Base-by-base conservation (phyloP, 2,113 vertebrate species). In the Triplophysa dalaica region DNA sequence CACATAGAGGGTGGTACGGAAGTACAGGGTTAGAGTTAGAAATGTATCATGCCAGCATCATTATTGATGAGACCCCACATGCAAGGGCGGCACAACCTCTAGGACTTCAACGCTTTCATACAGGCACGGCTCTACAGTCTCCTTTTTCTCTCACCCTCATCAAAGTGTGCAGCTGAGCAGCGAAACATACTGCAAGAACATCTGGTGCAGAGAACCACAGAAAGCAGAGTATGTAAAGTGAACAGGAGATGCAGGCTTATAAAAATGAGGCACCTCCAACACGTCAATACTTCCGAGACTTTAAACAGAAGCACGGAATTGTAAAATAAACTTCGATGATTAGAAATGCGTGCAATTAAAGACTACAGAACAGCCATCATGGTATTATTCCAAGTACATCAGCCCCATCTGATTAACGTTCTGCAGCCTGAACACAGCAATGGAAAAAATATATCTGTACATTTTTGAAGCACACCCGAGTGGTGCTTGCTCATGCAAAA, bases 171-270 rank as follows among this genome's bases (percentile, higher is more conserved):
- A 80, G 50, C 33, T 21, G 78, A 62, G 78, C 74, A 77, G 62
- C 22, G 26, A 78, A 50, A 50, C 78, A 72, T 52, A 75, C 82
- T 77, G 78, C 69, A 66, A 45, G 80, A 77, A 79, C 78, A 81
- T 80, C 75, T 84, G 82, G 78, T 79, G 62, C 52, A 66, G 78
- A 61, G n/a, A 62, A 52, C 74, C 48, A 80, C 68, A 80, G 74
- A 75, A 70, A 21, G 52, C 54, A n/a, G 74, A 65, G 66, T 62
- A 41, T 8, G 22, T 48, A 75, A 63, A 48, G 58, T 8, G 72
- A 63, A 48, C 72, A 75, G 72, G 58, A 63, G 19, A 41, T 48
- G 41, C 16, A 10, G 60, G 56, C 41, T 74, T 48, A 16, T 63
- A 45, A 45, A 43, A 17, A 62, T 58, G 21, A 75, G 45, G 72